phyloP scores from a whole-genome alignment of 2,888 invertebrate species.

The Epinotia brunnichana region DNA sequence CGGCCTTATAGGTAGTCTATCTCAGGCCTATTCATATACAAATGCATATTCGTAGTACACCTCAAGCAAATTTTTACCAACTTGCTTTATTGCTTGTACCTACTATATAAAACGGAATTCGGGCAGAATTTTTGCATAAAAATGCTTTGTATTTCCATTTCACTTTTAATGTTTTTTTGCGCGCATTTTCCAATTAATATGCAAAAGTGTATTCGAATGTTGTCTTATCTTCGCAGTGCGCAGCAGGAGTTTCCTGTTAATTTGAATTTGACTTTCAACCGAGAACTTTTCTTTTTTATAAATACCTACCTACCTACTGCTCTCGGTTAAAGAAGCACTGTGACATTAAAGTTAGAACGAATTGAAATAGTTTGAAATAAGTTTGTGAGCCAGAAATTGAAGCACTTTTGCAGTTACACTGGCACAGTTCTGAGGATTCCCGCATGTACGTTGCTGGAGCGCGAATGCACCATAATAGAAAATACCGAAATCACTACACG shows the following conservation, averaged over 20 bases:
- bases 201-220: conserved; percentile 64
- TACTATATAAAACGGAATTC: background rate
- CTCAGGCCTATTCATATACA: too few species aligned
- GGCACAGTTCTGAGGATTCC: background rate
- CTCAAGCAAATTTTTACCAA: conserved; percentile 6
- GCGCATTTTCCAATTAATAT: conserved; percentile 64
- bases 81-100: conserved; percentile 17
- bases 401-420: background rate
- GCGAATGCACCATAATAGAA: background rate
- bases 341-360: background rate
- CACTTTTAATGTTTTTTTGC: conserved; percentile 43
- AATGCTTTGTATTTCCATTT: conserved; percentile 11
- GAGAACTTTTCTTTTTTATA: conserved; percentile 23
- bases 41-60: background rate
- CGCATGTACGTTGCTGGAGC: background rate
- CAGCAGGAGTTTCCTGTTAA: conserved; percentile 48
- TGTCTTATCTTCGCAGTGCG: conserved; percentile 56
- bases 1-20: background rate
- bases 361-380: background rate
- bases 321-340: background rate
- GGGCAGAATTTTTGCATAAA: conserved; percentile 4
- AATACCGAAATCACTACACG: too few species aligned
- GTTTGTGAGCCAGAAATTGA: background rate
- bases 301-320: conserved; percentile 10
- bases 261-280: conserved; percentile 37